Evolutionary conservation across 2,113 vertebrate genomes (phyloP), one percentile per base, ranked within the genome.

Genomic region (Pleuronectes platessa): DNA sequence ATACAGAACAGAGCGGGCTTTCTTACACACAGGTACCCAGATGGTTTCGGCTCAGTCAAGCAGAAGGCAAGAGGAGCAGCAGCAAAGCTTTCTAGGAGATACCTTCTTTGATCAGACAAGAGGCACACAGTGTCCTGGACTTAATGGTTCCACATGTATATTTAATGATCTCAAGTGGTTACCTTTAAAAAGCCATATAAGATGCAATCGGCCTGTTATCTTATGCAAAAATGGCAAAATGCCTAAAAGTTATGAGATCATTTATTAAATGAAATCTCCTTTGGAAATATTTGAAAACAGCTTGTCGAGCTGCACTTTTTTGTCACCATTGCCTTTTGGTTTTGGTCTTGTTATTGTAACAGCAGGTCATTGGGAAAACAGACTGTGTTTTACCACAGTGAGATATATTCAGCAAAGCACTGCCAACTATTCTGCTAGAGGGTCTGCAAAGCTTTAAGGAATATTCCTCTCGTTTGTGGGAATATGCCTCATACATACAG

Each of bases 201-300:
- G 76, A 65, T 61, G 42, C 23, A 5, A 4, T 4, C 21, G 59
- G n/a, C 47, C n/a, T 27, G 11, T 14, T 24, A 24, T 18, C 40
- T 35, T 55, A 11, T 10, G 2, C n/a, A 23, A 14, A 74, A 68
- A 74, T 23, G 26, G n/a, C 14, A 6, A 68, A 45, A 5, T 58
- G 60, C 49, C 9, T 11, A 58, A 74, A 79, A 23, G 40, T 78
- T 35, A 68, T 27, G 35, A 23, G 10, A 40, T 84, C 7, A 14
- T 71, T 72, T 68, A 74, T 72, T 66, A 20, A 56, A 78, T 55
- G 10, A 61, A 67, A 77, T 24, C 31, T 23, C 17, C 9, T 20
- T 54, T 37, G 1, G 26, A 27, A 35, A 18, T 35, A 26, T 3
- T 17, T 17, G 12, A 54, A 18, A 47, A 23, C 31, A 24, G 54